Percentiles rank a stretch among this genome's conserved stretches.
Conservation (phyloP, 1,140 invertebrate genomes). For the Psilanteris sp. region DNA sequence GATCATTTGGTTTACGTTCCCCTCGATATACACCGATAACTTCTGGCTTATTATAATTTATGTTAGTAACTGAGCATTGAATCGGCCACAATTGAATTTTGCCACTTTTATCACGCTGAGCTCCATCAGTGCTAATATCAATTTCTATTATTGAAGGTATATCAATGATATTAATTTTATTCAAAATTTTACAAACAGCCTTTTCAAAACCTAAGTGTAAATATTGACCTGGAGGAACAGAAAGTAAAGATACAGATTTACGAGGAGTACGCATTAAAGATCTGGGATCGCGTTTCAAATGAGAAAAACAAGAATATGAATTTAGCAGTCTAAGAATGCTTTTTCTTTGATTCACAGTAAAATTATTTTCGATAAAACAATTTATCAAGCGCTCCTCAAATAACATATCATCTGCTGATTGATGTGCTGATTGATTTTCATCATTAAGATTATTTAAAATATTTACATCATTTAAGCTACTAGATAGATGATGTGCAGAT, state of each 20-base stretch:
- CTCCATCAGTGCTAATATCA: constrained; percentile 41
- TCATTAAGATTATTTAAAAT: no score
- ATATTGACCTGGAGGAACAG: constrained; percentile 34
- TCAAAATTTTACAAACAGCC: constrained; percentile 5
- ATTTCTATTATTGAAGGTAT: constrained; percentile 15
- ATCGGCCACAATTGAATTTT: constrained; percentile 39
- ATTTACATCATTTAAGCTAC: no score
- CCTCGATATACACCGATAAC: constrained; percentile 42
- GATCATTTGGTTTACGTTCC: constrained; percentile 19
- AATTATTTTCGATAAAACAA: constrained; percentile 6
- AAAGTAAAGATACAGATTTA: constrained; percentile 1
- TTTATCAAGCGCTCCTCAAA: neutral
- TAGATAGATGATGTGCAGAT: no score
- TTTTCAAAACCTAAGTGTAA: constrained; percentile 22
- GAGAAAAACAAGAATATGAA: constrained; percentile 10
- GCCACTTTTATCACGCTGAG: constrained; percentile 1
- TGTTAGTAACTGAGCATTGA: constrained; percentile 29
- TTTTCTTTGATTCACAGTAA: constrained; percentile 9
- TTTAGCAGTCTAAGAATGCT: constrained; percentile 1
- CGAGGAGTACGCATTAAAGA: constrained; percentile 21
- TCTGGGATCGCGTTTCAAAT: constrained; percentile 11
- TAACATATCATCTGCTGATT: no score
- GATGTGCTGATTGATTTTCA: no score
- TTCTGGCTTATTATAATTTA: constrained; percentile 10
- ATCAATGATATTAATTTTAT: neutral